Percentiles rank a stretch among this genome's conserved stretches.
These are phyloP conservation scores for Cercopithecus mona DNA, from an alignment of 2,113 vertebrate genomes.

Conservation along the genomic window DNA sequence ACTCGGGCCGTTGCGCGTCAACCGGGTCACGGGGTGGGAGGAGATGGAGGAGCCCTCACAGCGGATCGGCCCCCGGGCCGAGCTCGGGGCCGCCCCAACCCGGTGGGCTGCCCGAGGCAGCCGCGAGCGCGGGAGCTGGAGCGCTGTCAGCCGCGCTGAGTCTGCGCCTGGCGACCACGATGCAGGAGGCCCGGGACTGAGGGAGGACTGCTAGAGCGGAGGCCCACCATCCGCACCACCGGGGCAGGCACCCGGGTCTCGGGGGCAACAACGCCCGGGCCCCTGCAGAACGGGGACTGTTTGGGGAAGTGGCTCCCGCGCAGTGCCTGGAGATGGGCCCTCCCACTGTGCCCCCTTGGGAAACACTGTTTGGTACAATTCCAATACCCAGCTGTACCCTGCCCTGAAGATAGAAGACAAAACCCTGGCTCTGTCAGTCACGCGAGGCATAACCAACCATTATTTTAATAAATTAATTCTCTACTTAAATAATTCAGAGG, in stretches of 20 bases:
- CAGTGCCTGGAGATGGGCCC: background rate
- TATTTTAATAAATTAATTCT: background rate
- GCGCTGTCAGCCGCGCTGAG: background rate
- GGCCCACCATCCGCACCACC: background rate
- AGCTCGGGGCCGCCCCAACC: background rate
- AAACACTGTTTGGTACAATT: background rate
- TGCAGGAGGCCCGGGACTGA: background rate
- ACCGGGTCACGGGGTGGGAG: background rate
- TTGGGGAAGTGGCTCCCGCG: background rate
- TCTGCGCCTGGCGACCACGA: background rate
- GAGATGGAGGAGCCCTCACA: slow-evolving; percentile 11
- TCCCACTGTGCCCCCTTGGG: background rate
- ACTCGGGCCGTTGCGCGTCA: background rate
- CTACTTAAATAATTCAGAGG: background rate
- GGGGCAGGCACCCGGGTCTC: background rate
- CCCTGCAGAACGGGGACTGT: background rate
- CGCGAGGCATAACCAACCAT: background rate
- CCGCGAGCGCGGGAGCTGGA: background rate
- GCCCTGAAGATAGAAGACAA: background rate
- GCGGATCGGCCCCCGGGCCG: background rate
- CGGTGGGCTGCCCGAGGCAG: background rate
- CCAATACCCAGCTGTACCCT: background rate
- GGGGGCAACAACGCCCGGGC: background rate
- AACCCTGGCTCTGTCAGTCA: background rate
- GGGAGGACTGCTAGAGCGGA: background rate